phyloP scores from a whole-genome alignment of 2,888 invertebrate genomes.

The Drosophila vallismaia region DNA sequence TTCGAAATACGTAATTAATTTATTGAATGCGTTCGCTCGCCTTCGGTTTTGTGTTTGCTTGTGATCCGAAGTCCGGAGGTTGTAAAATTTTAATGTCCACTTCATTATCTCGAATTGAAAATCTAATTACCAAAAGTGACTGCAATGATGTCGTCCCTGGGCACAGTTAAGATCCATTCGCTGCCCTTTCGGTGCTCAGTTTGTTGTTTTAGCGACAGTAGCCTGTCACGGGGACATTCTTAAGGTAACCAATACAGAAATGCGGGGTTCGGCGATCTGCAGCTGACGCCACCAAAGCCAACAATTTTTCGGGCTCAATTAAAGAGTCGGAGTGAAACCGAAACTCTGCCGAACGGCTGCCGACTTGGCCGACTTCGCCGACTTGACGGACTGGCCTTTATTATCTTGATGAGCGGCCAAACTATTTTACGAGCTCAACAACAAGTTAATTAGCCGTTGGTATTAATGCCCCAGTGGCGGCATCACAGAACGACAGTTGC shows the following conservation, averaged over 20 bases:
- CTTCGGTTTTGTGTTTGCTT: conserved; percentile 53
- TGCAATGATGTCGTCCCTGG: conserved; percentile 50
- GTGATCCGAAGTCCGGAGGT: conserved; percentile 50
- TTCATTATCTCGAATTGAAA: conserved; percentile 73
- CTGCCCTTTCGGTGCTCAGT: conserved; percentile 9
- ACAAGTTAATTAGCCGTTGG: conserved; percentile 77
- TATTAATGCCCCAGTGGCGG: conserved; percentile 62
- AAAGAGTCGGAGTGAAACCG: conserved; percentile 44
- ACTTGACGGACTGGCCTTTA: conserved; percentile 34
- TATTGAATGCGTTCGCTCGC: conserved; percentile 62
- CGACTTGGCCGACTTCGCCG: conserved; percentile 27
- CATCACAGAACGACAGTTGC: conserved; percentile 52
- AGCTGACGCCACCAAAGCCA: conserved; percentile 53
- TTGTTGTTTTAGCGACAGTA: conserved; percentile 25
- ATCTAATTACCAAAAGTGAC: conserved; percentile 77
- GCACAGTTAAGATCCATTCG: conserved; percentile 13
- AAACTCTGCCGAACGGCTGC: conserved; percentile 33
- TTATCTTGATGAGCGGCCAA: conserved; percentile 75
- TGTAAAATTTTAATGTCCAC: conserved; percentile 79
- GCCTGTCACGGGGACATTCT: conserved; percentile 31
- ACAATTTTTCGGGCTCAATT: conserved; percentile 50
- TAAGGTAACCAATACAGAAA: conserved; percentile 11
- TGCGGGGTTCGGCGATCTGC: conserved; percentile 25
- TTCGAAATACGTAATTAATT: conserved; percentile 68
- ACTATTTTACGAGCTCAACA: conserved; percentile 79